A percentile compares a stretch with the other conserved stretches of the same genome.
These are phyloP conservation scores for Crypturellus tataupa DNA, from an alignment of 2,797 vertebrate species.

Conservation along the genomic window DNA sequence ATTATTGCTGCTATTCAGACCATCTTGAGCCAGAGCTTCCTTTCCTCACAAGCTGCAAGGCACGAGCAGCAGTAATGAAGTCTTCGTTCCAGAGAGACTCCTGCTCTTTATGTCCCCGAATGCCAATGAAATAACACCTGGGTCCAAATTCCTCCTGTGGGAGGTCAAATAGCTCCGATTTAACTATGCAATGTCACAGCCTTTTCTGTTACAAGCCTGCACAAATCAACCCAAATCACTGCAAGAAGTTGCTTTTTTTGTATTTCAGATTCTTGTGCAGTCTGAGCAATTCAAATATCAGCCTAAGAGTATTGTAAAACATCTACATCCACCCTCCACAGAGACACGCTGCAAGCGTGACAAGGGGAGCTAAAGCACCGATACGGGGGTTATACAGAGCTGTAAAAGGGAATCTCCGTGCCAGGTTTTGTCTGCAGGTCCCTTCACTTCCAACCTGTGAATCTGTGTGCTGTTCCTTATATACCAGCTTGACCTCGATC, in stretches of 20 bases:
- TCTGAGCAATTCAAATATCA: not conserved
- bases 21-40: not conserved
- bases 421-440: no score
- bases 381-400: rapidly evolving
- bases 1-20: rapidly evolving
- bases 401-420: rapidly evolving
- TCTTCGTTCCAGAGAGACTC: not conserved
- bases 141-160: not conserved
- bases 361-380: not conserved
- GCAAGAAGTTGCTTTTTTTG: not conserved
- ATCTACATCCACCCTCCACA: not conserved
- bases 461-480: not conserved
- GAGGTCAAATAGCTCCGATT: not conserved
- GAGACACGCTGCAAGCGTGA: not conserved
- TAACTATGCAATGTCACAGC: not conserved
- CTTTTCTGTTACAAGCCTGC: not conserved
- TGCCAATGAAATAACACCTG: not conserved
- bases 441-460: no score
- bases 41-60: not conserved
- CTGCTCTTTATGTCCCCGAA: not conserved
- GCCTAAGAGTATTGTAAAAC: not conserved
- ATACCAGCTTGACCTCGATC: not conserved
- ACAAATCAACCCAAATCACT: not conserved
- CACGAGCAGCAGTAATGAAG: not conserved
- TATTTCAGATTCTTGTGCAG: not conserved